A percentile compares a stretch with the other conserved stretches of the same genome.
Evolutionary conservation across 2,113 vertebrate species (phyloP).

Genomic region (Dasyornis broadbenti): DNA sequence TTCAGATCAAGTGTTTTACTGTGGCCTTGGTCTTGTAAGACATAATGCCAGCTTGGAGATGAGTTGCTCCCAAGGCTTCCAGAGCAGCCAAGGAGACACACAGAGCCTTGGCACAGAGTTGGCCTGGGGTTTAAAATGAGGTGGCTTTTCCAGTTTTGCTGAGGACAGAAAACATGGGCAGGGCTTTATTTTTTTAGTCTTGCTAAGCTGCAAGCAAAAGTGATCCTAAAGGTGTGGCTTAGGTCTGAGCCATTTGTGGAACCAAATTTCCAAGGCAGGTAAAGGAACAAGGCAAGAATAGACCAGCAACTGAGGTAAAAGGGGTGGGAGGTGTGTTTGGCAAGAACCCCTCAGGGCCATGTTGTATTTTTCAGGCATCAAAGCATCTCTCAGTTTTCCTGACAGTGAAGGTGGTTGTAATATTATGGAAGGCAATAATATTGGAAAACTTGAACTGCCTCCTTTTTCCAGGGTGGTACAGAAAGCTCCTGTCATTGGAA

Average conservation of each 20-base stretch:
- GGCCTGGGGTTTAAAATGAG: background rate
- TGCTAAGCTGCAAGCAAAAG: background rate
- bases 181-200: background rate
- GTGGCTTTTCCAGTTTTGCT: background rate
- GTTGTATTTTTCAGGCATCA: background rate
- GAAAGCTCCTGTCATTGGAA: background rate
- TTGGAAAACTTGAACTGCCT: background rate
- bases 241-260: background rate
- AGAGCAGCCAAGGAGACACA: background rate
- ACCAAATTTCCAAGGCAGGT: background rate
- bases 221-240: conserved; percentile 15
- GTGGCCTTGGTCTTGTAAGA: background rate
- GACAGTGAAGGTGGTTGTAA: background rate
- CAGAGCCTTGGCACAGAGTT: background rate
- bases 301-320: background rate
- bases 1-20: background rate
- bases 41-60: background rate
- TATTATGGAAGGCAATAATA: background rate
- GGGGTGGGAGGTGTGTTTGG: background rate
- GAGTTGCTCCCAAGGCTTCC: background rate
- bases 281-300: background rate
- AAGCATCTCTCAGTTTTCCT: background rate
- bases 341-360: background rate
- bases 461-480: background rate
- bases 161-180: background rate